Evolutionary conservation across 2,888 invertebrate species (phyloP).

Genomic region (Nasonia oneida): DNA sequence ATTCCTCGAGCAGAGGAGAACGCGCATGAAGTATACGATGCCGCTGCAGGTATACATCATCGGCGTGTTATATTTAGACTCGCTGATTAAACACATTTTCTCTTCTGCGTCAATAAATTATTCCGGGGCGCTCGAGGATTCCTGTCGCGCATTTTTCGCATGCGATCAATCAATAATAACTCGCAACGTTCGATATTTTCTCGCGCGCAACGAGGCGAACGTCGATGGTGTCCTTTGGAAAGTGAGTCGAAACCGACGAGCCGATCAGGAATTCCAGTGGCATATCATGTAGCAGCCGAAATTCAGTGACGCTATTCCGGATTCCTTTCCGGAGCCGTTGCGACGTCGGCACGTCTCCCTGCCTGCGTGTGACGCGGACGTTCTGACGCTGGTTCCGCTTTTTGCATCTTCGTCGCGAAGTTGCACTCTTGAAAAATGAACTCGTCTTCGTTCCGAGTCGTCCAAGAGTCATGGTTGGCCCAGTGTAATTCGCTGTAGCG

Average conservation of each 20-base stretch:
- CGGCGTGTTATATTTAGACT: slow-evolving; percentile 33
- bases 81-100: slow-evolving; percentile 33
- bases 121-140: not conserved
- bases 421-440: not conserved
- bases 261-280: not conserved
- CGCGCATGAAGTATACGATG: not conserved
- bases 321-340: not conserved
- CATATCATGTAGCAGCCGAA: not conserved
- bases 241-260: not conserved
- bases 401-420: not conserved
- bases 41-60: not conserved
- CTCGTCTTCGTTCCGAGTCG: not conserved
- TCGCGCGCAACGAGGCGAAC: not conserved
- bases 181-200: not conserved
- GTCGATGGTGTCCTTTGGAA: not conserved
- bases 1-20: not conserved
- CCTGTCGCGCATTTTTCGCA: not conserved
- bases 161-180: too few relatives aligned
- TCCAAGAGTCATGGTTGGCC: too few relatives aligned
- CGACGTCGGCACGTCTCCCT: not conserved
- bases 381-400: too few relatives aligned
- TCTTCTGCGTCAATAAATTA: slow-evolving; percentile 29
- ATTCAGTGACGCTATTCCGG: slow-evolving; percentile 4
- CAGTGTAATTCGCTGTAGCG: not conserved
- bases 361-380: not conserved